These are phyloP conservation scores for Fregata magnificens DNA, from an alignment of 2,113 vertebrate genomes.

Conservation along the genomic window DNA sequence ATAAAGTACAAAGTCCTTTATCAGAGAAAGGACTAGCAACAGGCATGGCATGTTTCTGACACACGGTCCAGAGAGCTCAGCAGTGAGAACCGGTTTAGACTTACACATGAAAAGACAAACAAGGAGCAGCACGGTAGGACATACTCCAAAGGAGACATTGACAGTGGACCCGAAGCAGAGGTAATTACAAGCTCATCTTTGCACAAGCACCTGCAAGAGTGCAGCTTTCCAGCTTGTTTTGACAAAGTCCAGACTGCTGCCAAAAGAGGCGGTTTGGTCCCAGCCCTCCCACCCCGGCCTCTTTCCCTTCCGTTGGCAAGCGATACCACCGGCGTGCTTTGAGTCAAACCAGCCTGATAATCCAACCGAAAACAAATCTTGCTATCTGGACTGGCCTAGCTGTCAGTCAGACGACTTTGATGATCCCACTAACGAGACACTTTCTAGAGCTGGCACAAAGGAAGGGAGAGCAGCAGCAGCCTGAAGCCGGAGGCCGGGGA, in stretches of 20 bases:
- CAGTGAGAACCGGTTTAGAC: background rate
- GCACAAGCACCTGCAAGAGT: background rate
- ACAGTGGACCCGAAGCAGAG: background rate
- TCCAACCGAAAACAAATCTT: background rate
- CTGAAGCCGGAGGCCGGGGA: background rate
- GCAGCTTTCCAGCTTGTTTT: background rate
- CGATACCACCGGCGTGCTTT: fast-evolving
- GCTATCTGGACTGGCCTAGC: fast-evolving
- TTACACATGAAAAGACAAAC: background rate
- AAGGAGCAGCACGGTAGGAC: background rate
- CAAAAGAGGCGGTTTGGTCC: background rate
- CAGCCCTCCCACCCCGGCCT: background rate
- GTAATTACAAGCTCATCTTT: background rate
- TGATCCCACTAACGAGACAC: background rate
- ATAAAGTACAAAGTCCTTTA: background rate
- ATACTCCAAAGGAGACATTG: background rate
- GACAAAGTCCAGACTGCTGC: background rate
- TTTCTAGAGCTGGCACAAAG: background rate
- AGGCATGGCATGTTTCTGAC: background rate
- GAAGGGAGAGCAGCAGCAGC: background rate
- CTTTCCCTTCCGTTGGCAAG: background rate
- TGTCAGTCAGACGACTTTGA: background rate
- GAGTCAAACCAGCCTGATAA: background rate
- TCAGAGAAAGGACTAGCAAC: background rate
- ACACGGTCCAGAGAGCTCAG: background rate